A percentile compares a stretch with the other conserved stretches of the same genome.
Conservation (phyloP, 2,888 invertebrate genomes). For the Coenonympha arcania region DNA sequence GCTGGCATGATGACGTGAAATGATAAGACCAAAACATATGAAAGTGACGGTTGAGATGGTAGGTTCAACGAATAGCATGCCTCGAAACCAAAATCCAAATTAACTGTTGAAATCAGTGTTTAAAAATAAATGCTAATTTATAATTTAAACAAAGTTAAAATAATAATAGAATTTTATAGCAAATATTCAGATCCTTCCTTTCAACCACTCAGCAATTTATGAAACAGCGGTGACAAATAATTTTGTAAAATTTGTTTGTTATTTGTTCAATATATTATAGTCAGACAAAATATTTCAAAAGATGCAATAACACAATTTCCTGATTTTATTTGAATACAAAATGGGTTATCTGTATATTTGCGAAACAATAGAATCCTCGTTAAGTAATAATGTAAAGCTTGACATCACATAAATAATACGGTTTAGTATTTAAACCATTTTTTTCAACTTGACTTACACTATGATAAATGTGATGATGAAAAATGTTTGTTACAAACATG, state of each 20-base stretch:
- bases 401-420: constrained; percentile 34
- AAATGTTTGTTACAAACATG: constrained; percentile 6
- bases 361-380: constrained; percentile 27
- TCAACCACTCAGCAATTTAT: not conserved
- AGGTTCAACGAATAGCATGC: constrained; percentile 32
- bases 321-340: not conserved
- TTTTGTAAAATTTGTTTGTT: too few species aligned
- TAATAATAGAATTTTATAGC: constrained; percentile 17
- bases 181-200: constrained; percentile 25
- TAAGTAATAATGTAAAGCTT: constrained; percentile 39
- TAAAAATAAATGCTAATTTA: constrained; percentile 26
- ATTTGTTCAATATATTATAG: too few species aligned
- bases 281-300: too few species aligned
- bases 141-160: constrained; percentile 28
- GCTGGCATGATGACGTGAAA: constrained; percentile 20
- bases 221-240: not conserved
- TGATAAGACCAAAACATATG: constrained; percentile 19
- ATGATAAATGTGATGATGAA: constrained; percentile 23
- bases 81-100: constrained; percentile 32
- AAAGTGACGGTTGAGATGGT: constrained; percentile 25
- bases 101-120: constrained; percentile 23
- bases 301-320: too few species aligned
- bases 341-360: constrained; percentile 33
- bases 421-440: constrained; percentile 34
- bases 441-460: constrained; percentile 55